Base-by-base conservation (phyloP, 2,113 vertebrate species). In the Tragelaphus buxtoni region DNA sequence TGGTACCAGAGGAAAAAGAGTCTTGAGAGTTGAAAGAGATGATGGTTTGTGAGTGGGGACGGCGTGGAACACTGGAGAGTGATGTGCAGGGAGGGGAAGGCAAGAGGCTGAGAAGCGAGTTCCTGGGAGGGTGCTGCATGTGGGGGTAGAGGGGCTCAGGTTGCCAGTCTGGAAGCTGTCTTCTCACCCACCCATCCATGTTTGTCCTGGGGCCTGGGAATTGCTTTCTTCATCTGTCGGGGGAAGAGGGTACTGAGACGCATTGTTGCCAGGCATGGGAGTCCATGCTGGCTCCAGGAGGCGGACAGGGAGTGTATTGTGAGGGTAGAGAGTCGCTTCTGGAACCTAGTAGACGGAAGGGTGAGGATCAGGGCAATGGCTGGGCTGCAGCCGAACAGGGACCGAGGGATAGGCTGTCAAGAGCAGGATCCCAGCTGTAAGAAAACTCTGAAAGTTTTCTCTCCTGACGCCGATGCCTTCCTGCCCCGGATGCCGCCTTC, bases 1-100 rank as follows among this genome's bases (percentile, higher is more conserved):
- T 58, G 80, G 88, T 92, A 90, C 90, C 88, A 77, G 69, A 74
- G 69, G 74, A 30, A 87, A 97, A 86, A 90, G 60, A 86, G 72
- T 32, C 18, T 74, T 28, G 80, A 94, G 83, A 65, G 51, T 84
- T 85, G 90, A 94, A 51, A 55, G 60, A 79, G 81, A 84, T n/a
- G 86, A 47, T 61, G 47, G 49, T 65, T 87, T 90, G 30, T 7
- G 49, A 97, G 77, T 1, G 22, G 55, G 49, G 74, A 56, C 90
- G 94, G 61, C 0, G 32, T 51, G 74, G 83, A 90, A 13, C 7
- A 0, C 1, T 7, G 9, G 56, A 94, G 83, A 76, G 84, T 2
- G 17, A 16, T 55, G 63, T 49, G 89, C 53, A 20, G 45, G 12
- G 35, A 55, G 35, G 58, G 72, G 81, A n/a, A 87, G 30, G 42